A percentile compares a stretch with the other conserved stretches of the same genome.
Evolutionary conservation across 1,140 invertebrate genomes (phyloP).

Genomic region (Drosophila arizonae): DNA sequence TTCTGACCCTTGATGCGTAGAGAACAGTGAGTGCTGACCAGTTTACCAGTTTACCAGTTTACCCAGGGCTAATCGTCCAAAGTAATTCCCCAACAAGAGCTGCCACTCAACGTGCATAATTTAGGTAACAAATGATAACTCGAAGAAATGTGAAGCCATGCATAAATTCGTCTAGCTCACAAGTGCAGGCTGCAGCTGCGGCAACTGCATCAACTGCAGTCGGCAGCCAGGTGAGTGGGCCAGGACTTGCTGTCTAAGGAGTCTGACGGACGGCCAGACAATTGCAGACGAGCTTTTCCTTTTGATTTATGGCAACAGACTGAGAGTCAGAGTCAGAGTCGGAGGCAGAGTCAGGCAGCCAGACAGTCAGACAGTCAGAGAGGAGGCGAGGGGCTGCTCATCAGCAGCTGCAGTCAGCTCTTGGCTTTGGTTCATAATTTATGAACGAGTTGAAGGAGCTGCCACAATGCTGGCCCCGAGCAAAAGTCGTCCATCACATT

Average conservation of each 20-base stretch:
- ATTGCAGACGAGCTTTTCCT: conserved; percentile 57
- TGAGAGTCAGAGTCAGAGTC: conserved; percentile 13
- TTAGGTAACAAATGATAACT: conserved; percentile 80
- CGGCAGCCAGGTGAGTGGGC: conserved; percentile 14
- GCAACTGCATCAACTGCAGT: conserved; percentile 16
- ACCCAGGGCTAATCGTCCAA: conserved; percentile 68
- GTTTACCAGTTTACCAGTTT: conserved; percentile 62
- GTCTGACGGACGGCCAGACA: conserved; percentile 58
- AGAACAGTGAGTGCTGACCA: conserved; percentile 42
- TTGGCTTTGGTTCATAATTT: conserved; percentile 69
- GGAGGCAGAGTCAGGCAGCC: no score
- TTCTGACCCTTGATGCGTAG: not conserved
- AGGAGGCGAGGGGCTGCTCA: conserved; percentile 42
- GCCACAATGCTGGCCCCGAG: conserved; percentile 26
- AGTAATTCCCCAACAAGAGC: conserved; percentile 72
- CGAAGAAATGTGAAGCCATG: conserved; percentile 79
- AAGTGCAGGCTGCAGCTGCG: conserved; percentile 51
- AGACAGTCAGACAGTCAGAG: conserved; percentile 3
- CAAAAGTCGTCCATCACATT: conserved; percentile 41
- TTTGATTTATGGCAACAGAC: conserved; percentile 66
- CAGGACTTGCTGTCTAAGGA: conserved; percentile 12
- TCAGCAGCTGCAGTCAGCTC: conserved; percentile 75
- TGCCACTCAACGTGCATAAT: conserved; percentile 78
- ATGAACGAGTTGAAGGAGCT: conserved; percentile 48
- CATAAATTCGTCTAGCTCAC: conserved; percentile 68